Conservation (phyloP, 2,797 vertebrate species). For the Myoxocephalus aenaeus region DNA sequence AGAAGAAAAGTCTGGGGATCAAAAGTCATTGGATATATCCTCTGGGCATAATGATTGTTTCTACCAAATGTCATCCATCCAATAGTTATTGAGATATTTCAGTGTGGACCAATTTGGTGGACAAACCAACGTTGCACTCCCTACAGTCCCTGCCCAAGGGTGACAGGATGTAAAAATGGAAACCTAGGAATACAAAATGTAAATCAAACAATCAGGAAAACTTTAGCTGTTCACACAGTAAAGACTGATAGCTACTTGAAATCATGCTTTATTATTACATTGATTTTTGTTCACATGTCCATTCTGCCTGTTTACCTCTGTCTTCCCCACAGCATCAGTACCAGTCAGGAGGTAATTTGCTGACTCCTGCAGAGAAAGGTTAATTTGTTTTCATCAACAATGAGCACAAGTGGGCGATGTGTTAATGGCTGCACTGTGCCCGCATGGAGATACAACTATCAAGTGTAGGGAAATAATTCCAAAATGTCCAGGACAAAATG, state of each 20-base stretch:
- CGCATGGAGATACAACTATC: neutral
- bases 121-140: too few species aligned
- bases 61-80: neutral
- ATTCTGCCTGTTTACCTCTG: neutral
- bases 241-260: too few species aligned
- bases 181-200: neutral
- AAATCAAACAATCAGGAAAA: neutral
- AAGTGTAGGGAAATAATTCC: neutral
- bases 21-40: too few species aligned
- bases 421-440: constrained; percentile 33
- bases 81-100: neutral
- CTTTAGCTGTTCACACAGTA: too few species aligned
- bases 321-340: constrained; percentile 12
- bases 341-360: constrained; percentile 7
- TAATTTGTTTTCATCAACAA: constrained; percentile 49
- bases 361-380: constrained; percentile 41
- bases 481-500: neutral
- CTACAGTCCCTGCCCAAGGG: neutral
- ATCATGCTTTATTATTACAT: neutral
- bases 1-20: too few species aligned
- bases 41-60: neutral
- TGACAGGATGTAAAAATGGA: neutral
- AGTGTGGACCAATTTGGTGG: too few species aligned
- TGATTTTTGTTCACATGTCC: neutral
- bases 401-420: constrained; percentile 27